Evolutionary conservation across 2,797 vertebrate species (phyloP), one percentile per base, ranked within the genome.

Genomic region (Hozukius guyotensis): DNA sequence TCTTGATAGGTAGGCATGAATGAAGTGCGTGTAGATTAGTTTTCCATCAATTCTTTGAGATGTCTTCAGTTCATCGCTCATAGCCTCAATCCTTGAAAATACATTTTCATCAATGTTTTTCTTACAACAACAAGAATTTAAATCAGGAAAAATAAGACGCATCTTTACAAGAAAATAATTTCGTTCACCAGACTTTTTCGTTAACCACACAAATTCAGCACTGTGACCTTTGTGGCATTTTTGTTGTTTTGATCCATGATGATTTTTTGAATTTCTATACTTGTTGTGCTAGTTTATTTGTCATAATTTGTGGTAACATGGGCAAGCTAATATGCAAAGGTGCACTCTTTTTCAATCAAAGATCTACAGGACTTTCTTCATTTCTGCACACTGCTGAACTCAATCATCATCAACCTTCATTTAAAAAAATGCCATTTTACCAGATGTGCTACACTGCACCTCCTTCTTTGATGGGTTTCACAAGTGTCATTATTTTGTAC

Each of bases 21-120:
- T 91, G 72, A 90, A 87, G 52, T 82, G 10, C 13, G 4, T 69
- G 60, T 87, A 91, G 63, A 90, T 77, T 1, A 36, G 29, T 76
- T 66, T 24, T 22, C 27, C 63, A 12, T 57, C 22, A 14, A 20
- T 22, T 25, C 3, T 29, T 24, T 42, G 1, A n/a, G 53, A 62
- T 8, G 5, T 78, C 18, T 63, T 10, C 57, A 77, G 5, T 65
- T 78, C 36, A 55, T 61, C 1, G 3, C 31, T 74, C 52, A 91
- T 20, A 1, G 29, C 70, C 2, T 53, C 14, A 36, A 87, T 20
- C 72, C 88, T 91, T 69, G 2, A 76, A 77, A 52, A 66, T 18
- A 53, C 0, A 65, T 38, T 38, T 32, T 4, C 2, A 42, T 76
- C 38, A 71, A 14, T 65, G 0, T 36, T 42, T 18, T 3, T 24